Evolutionary conservation across 2,113 vertebrate genomes (phyloP), one percentile per base, ranked within the genome.

Genomic region (Dipodomys ordii): DNA sequence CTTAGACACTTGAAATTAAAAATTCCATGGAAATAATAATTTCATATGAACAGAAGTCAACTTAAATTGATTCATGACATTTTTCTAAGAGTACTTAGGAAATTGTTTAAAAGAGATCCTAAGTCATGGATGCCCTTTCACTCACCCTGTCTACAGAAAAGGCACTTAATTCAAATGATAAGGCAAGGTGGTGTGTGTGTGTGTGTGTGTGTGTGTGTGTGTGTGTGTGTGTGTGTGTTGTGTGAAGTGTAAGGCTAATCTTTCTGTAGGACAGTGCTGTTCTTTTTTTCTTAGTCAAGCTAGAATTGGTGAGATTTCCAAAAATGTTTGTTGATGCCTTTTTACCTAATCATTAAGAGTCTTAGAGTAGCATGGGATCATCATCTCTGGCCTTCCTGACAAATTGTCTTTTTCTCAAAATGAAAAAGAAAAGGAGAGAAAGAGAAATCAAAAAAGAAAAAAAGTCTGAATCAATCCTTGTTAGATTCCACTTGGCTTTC

Each of bases 1-100:
- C 35, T 39, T 39, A 39, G 35, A 39, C 35, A 39, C 49, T 49
- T 49, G 49, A 49, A 49, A 49, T 62, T 11, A 39, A 93, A 83
- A 94, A 57, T 90, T 81, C 57, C 25, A 92, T 44, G 49, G 44
- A 92, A 93, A 57, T 80, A 35, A 53, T 57, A 6, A 72, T 87
- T 81, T 86, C 27, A 44, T 87, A 32, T 49, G 32, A 89, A 81
- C 23, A 89, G 49, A 89, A 60, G 20, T 93, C 65, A 87, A 0
- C 35, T 74, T 69, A 78, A 65, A 44, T 73, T 46, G 57, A 76
- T 71, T 23, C 53, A 57, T 16, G 15, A 72, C 25, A 64, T 87
- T 89, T 90, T 72, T 82, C 76, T 18, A 67, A 82, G 82, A 90
- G 65, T 25, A 53, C 25, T 86, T 77, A n/a, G 23, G 23, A 87